Base-by-base conservation (phyloP, 2,888 invertebrate species). In the Oscheius onirici region DNA sequence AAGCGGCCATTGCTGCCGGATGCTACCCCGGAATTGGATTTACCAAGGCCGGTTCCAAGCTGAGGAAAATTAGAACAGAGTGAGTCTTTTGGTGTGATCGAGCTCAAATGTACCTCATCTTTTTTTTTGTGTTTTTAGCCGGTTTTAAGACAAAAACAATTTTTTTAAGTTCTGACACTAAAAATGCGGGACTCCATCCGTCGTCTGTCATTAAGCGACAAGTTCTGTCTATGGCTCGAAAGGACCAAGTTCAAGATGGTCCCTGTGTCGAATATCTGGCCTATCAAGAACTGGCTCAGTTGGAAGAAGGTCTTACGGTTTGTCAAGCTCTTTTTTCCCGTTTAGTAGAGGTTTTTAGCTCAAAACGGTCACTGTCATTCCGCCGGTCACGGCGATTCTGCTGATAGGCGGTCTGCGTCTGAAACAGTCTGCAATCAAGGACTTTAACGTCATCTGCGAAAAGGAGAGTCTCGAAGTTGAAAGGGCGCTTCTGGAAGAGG, bases 1-100 rank as follows among this genome's bases (percentile, higher is more conserved):
- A 96, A 87, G 93, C 94, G 0, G 94, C 94, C 1, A 90, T 97
- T 41, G 92, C 92, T 28, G 93, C 93, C 3, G 96, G 97, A 0
- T 90, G 94, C 72, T 97, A 96, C 89, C 97, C 97, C 0, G 93
- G 94, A 82, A 88, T 97, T 52, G 93, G 93, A 34, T 77, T 78
- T 46, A 80, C 83, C 3, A 93, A 0, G 92, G 93, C 87, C 89
- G 55, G 80, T 1, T 69, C 73, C 52, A 83, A 79, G 61, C 63
- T 86, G 55, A 76, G 81, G 51, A 84, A 84, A 67, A 83, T 87
- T 49, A 73, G 79, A 20, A 87, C 87, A 13, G 46, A n/a, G 70
- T 70, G 40, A 1, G n/a, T n/a, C n/a, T n/a, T n/a, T n/a, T n/a
- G n/a, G n/a, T n/a, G n/a, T n/a, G n/a, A n/a, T n/a, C n/a, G n/a